Percentiles rank a stretch among this genome's conserved stretches.
Evolutionary conservation across 1,140 invertebrate species (phyloP).

Genomic region (Tetramorium simillimum): DNA sequence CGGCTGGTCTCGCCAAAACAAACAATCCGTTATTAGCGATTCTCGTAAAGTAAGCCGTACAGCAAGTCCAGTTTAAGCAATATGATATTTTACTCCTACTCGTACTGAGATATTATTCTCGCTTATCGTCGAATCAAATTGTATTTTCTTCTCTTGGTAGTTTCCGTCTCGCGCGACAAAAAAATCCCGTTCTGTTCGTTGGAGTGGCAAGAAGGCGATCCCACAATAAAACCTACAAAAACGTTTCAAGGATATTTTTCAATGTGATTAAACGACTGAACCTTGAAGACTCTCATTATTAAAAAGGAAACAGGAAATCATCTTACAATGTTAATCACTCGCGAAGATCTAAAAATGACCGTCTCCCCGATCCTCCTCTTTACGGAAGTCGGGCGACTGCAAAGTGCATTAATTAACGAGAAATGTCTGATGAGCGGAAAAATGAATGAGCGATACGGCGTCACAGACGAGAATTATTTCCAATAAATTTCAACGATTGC

Average conservation of each 20-base stretch:
- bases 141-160: neutral
- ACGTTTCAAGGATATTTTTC: conserved; percentile 4
- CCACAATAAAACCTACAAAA: neutral
- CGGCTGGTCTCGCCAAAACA: conserved; percentile 18
- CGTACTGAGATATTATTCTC: neutral
- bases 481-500: conserved; percentile 49
- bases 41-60: conserved; percentile 31
- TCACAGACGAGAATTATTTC: conserved; percentile 47
- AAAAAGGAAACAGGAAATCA: conserved; percentile 32
- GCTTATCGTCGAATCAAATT: neutral
- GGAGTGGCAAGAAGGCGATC: neutral
- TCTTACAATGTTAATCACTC: conserved; percentile 36
- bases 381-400: conserved; percentile 7
- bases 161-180: neutral
- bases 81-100: conserved; percentile 8
- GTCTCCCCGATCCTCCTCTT: neutral
- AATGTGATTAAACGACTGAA: conserved; percentile 10
- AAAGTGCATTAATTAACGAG: conserved; percentile 50
- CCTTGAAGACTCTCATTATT: conserved; percentile 19
- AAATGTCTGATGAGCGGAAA: conserved; percentile 2
- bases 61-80: conserved; percentile 10
- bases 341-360: conserved; percentile 20
- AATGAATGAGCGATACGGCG: conserved; percentile 1
- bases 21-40: conserved; percentile 39
- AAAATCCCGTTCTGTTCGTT: neutral